Evolutionary conservation across 2,797 vertebrate genomes (phyloP).

Genomic region (Melanotaenia maccullochi): DNA sequence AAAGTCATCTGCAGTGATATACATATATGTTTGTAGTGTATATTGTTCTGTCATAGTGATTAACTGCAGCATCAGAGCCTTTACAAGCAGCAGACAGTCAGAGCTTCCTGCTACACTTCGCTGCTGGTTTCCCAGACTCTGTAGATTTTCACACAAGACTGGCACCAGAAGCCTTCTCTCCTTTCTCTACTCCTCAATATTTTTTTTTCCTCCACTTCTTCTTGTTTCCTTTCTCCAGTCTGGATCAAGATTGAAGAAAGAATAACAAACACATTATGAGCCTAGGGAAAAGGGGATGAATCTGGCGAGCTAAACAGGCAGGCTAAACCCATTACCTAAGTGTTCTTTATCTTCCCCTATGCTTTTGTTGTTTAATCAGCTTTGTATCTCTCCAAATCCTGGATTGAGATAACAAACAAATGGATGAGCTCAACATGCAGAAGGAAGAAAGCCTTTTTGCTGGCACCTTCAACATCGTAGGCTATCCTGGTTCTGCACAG

Average conservation of each 20-base stretch:
- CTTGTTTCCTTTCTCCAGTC: slow-evolving; percentile 61
- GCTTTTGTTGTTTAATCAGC: slow-evolving; percentile 91
- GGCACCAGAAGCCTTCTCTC: slow-evolving; percentile 59
- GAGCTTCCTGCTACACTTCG: slow-evolving; percentile 40
- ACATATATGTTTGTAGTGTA: background rate
- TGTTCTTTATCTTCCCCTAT: slow-evolving; percentile 86
- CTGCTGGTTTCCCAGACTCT: slow-evolving; percentile 47
- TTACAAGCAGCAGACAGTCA: background rate
- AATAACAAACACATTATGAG: slow-evolving; percentile 84
- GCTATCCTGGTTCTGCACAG: slow-evolving; percentile 43
- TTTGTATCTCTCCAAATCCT: slow-evolving; percentile 91
- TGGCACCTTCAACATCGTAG: slow-evolving; percentile 60
- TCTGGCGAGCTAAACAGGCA: slow-evolving; percentile 81
- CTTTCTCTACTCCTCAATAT: slow-evolving; percentile 35
- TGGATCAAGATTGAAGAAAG: slow-evolving; percentile 79
- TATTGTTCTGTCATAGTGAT: background rate
- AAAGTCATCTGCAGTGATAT: background rate
- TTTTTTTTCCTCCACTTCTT: slow-evolving; percentile 41
- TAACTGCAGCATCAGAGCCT: background rate
- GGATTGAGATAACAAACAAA: slow-evolving; percentile 91
- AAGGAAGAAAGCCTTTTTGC: slow-evolving; percentile 75
- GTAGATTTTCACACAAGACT: slow-evolving; percentile 49
- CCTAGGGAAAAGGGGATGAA: slow-evolving; percentile 78
- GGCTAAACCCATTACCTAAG: slow-evolving; percentile 90
- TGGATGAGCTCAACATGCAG: slow-evolving; percentile 77